Percentiles rank a stretch among this genome's conserved stretches.
Conservation (phyloP, 2,113 vertebrate genomes). For the Rhinogobius similis region DNA sequence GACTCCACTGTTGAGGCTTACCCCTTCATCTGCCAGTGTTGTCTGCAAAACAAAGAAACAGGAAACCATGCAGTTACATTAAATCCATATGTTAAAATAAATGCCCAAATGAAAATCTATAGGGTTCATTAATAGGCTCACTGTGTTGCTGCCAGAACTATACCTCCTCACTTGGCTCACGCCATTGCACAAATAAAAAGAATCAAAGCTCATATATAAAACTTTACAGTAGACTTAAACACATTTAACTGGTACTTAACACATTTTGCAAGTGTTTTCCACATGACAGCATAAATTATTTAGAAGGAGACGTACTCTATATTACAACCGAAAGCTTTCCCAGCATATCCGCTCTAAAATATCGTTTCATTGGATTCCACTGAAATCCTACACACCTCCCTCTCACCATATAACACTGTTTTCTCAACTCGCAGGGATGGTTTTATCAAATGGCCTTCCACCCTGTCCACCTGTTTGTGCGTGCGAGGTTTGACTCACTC, state of each 20-base stretch:
- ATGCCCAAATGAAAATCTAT: neutral
- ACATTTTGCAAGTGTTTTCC: neutral
- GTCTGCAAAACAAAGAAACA: slow-evolving; percentile 72
- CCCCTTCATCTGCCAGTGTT: slow-evolving; percentile 82
- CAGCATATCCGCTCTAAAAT: neutral
- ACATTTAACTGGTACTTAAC: neutral
- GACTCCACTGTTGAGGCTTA: slow-evolving; percentile 61
- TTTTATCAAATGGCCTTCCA: neutral
- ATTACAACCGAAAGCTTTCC: neutral
- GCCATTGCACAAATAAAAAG: neutral
- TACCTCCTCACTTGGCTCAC: neutral
- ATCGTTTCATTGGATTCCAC: neutral
- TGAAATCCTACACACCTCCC: slow-evolving; percentile 22
- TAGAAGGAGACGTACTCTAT: neutral
- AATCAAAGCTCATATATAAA: neutral
- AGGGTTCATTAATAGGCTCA: neutral
- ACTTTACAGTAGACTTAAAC: neutral
- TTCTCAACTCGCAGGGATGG: neutral
- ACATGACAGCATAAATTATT: neutral
- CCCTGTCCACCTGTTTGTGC: slow-evolving; percentile 22
- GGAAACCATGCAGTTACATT: slow-evolving; percentile 24
- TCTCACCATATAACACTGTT: slow-evolving; percentile 12
- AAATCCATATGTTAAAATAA: neutral
- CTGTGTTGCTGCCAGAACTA: neutral
- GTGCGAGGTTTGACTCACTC: slow-evolving; percentile 11